Conservation (phyloP, 2,113 vertebrate genomes). For the Phalacrocorax brasilianus region DNA sequence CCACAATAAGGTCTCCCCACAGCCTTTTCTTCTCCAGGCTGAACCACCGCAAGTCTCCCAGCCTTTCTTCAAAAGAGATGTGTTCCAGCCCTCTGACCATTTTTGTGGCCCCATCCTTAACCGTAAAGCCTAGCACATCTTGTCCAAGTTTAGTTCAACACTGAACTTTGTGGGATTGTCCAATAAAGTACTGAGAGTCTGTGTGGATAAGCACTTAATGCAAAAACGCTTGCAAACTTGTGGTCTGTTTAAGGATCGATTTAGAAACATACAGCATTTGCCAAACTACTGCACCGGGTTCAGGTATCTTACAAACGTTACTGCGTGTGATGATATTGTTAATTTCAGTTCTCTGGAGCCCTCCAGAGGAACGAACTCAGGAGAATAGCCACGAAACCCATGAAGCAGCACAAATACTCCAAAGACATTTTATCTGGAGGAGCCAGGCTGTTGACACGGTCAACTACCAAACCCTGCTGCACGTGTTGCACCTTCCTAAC, state of each 20-base stretch:
- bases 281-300: background rate
- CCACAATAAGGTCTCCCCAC: accelerated
- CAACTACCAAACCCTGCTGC: accelerated
- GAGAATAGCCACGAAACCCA: background rate
- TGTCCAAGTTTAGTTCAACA: background rate
- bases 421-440: background rate
- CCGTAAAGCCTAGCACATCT: background rate
- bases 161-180: background rate
- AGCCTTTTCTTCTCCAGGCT: background rate
- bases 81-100: background rate
- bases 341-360: background rate
- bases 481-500: background rate
- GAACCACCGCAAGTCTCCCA: background rate
- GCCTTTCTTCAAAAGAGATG: accelerated
- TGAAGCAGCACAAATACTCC: background rate
- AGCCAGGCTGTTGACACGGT: background rate
- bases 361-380: background rate
- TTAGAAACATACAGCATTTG: background rate
- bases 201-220: accelerated
- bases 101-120: background rate
- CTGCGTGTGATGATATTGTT: background rate
- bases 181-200: background rate
- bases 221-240: background rate
- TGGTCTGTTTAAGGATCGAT: no score
- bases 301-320: background rate